Percentiles rank a stretch among this genome's conserved stretches.
Evolutionary conservation across 2,797 vertebrate species (phyloP).

Genomic region (Myotis planiceps): DNA sequence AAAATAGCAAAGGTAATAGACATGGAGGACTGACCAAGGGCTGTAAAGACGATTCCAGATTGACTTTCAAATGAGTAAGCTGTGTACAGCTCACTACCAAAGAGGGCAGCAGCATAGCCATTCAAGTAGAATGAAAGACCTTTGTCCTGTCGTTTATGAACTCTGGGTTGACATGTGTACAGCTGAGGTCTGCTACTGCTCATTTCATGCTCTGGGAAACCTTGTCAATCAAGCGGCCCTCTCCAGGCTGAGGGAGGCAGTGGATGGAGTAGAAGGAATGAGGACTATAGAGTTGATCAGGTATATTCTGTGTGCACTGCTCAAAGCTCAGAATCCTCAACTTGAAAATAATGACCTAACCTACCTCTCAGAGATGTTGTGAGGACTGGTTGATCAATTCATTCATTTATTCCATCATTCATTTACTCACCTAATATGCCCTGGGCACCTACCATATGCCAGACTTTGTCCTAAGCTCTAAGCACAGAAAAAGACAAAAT

Average conservation of each 20-base stretch:
- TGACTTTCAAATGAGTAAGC: not conserved
- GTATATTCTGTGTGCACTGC: not conserved
- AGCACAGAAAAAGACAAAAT: not conserved
- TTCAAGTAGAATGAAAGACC: not conserved
- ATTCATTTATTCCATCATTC: not conserved
- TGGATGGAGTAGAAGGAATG: not conserved
- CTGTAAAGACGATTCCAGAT: not conserved
- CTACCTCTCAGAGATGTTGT: not conserved
- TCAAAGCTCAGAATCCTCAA: not conserved
- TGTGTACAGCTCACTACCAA: no score
- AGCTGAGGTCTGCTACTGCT: not conserved
- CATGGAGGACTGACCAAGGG: not conserved
- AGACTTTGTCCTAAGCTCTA: not conserved
- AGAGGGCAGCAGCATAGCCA: not conserved
- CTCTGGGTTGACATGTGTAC: not conserved
- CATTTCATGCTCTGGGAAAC: not conserved
- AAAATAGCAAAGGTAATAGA: conserved; percentile 78
- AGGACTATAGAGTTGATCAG: not conserved
- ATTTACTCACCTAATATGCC: not conserved
- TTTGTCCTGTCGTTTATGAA: not conserved
- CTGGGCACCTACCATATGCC: not conserved
- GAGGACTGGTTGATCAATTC: not conserved
- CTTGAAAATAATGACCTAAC: not conserved
- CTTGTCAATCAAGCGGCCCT: not conserved
- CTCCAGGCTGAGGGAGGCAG: not conserved